Conservation (phyloP, 92 coral and sea anemone species). For the Zoanthus sociatus region DNA sequence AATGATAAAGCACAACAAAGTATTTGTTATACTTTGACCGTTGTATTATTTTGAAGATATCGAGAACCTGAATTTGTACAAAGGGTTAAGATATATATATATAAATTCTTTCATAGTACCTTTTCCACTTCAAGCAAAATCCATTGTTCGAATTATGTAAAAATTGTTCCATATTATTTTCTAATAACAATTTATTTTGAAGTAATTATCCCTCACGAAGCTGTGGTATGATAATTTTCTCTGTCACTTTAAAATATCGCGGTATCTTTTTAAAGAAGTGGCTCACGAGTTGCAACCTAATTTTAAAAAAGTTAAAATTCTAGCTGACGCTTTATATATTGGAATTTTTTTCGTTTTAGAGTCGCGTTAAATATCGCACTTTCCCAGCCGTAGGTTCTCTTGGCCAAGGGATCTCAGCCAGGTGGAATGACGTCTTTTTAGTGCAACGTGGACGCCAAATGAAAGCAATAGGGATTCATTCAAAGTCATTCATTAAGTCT, state of each 20-base stretch:
- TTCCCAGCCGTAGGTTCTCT: slow-evolving; percentile 28
- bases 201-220: neutral
- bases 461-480: neutral
- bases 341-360: neutral
- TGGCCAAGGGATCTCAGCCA: neutral
- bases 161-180: neutral
- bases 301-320: slow-evolving; percentile 28
- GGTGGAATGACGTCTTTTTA: neutral
- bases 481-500: neutral
- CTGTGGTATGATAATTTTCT: neutral
- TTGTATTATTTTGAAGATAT: neutral
- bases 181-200: neutral
- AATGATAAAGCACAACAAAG: too few relatives aligned
- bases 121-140: neutral
- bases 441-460: neutral
- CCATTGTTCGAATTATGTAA: neutral
- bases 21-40: too few relatives aligned
- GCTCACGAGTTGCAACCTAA: neutral
- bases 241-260: neutral
- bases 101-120: neutral
- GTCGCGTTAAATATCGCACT: neutral
- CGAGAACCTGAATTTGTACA: neutral
- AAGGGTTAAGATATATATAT: neutral
- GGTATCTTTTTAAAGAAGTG: neutral
- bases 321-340: neutral